Evolutionary conservation across 2,797 vertebrate genomes (phyloP).

Genomic region (Carcharodon carcharias): DNA sequence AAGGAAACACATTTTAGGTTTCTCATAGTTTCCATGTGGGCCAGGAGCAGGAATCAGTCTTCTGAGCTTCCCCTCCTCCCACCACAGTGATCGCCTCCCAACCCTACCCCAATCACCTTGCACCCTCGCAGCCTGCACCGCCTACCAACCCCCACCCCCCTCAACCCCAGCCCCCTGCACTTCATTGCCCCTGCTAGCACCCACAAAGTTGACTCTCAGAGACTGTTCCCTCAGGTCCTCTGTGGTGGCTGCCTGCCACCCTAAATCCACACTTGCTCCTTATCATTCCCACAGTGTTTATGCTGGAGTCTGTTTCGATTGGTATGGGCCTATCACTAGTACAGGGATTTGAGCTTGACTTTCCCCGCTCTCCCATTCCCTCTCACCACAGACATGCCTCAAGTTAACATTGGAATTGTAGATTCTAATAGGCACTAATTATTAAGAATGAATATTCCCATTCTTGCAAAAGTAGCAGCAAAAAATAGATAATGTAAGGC

Average conservation of each 20-base stretch:
- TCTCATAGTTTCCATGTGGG: neutral
- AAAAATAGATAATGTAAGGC: neutral
- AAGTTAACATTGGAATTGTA: neutral
- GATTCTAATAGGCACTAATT: neutral
- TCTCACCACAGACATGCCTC: too few relatives aligned
- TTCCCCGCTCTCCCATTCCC: too few relatives aligned
- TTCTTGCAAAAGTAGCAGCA: neutral
- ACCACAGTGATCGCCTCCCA: neutral
- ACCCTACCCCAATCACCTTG: too few relatives aligned
- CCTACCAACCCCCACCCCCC: too few relatives aligned
- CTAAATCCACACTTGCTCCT: neutral
- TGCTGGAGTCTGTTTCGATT: neutral
- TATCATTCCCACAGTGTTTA: neutral
- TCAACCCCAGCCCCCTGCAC: neutral
- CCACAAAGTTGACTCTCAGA: neutral
- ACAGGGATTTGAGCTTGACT: neutral
- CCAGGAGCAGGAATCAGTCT: neutral
- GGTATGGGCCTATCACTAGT: neutral
- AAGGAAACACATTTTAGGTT: neutral
- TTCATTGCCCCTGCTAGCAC: neutral
- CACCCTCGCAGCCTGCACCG: too few relatives aligned
- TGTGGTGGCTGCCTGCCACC: neutral
- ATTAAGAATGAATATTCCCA: too few relatives aligned
- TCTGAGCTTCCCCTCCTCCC: neutral
- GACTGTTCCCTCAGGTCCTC: neutral